These are phyloP conservation scores for Brachypalpus laphriformis DNA, from an alignment of 2,888 invertebrate species.

Conservation along the genomic window DNA sequence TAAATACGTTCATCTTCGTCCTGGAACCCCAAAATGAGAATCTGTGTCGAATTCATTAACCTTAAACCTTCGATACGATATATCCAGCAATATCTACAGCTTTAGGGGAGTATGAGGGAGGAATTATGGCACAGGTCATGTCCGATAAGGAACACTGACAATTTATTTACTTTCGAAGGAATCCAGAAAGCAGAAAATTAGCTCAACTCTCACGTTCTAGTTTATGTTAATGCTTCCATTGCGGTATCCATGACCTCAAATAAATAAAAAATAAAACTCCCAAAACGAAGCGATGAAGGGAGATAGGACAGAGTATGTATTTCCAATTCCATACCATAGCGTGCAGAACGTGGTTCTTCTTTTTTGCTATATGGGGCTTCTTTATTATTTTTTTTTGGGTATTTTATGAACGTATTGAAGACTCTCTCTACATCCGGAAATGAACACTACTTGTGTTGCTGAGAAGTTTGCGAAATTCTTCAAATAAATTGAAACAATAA, in stretches of 20 bases:
- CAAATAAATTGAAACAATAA: conserved; percentile 46
- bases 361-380: conserved; percentile 6
- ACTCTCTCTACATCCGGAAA: not conserved
- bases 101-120: not conserved
- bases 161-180: conserved; percentile 44
- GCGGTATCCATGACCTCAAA: conserved; percentile 43
- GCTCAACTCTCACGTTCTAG: conserved; percentile 66
- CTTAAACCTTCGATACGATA: conserved; percentile 3
- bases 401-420: conserved; percentile 53
- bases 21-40: not conserved
- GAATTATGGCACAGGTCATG: conserved; percentile 19
- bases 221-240: conserved; percentile 42
- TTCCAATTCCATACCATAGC: conserved; percentile 5
- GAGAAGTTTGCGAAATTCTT: conserved; percentile 19
- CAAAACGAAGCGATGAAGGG: conserved; percentile 6
- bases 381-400: conserved; percentile 58
- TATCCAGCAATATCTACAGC: not conserved
- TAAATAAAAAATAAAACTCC: conserved; percentile 34
- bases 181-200: conserved; percentile 62
- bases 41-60: conserved; percentile 18
- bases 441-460: not conserved
- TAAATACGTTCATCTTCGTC: conserved; percentile 12
- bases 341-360: not conserved
- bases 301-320: not conserved
- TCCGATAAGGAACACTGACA: conserved; percentile 41